Conservation (phyloP, 92 coral and sea anemone genomes). For the Porites evermanni region DNA sequence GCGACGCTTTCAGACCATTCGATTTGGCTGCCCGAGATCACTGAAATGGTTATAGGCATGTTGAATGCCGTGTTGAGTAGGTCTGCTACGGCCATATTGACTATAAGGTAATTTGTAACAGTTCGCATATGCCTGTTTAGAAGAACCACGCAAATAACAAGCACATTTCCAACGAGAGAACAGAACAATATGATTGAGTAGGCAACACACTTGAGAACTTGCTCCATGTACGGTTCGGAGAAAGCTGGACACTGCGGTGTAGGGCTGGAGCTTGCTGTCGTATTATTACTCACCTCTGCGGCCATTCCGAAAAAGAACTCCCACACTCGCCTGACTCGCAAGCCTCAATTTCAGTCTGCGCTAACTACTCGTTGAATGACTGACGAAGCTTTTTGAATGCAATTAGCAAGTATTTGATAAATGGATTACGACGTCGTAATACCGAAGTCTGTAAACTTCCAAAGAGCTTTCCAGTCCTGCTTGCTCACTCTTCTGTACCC, state of each 20-base stretch:
- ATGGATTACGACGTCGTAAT: conserved; percentile 25
- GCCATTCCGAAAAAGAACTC: no score
- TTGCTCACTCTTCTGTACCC: neutral
- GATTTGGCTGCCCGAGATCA: conserved; percentile 21
- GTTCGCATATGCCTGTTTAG: conserved; percentile 82
- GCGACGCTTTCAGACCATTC: conserved; percentile 59
- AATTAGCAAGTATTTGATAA: conserved; percentile 34
- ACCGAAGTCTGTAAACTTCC: conserved; percentile 21
- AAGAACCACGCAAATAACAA: conserved; percentile 77
- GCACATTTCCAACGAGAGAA: conserved; percentile 73
- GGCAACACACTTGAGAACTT: conserved; percentile 45
- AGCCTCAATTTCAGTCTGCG: neutral
- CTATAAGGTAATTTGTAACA: conserved; percentile 83
- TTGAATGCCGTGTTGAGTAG: conserved; percentile 70
- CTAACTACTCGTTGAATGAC: conserved; percentile 3
- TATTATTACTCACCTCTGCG: neutral
- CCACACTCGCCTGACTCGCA: no score
- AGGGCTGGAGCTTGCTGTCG: neutral
- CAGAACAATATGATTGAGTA: conserved; percentile 62
- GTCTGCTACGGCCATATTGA: conserved; percentile 90
- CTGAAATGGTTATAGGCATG: conserved; percentile 66
- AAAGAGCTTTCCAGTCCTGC: neutral
- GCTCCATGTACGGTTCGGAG: conserved; percentile 20
- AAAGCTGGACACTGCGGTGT: neutral
- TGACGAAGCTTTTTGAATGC: conserved; percentile 20